phyloP scores from a whole-genome alignment of 2,888 invertebrate genomes.

The Eupithecia centaureata region DNA sequence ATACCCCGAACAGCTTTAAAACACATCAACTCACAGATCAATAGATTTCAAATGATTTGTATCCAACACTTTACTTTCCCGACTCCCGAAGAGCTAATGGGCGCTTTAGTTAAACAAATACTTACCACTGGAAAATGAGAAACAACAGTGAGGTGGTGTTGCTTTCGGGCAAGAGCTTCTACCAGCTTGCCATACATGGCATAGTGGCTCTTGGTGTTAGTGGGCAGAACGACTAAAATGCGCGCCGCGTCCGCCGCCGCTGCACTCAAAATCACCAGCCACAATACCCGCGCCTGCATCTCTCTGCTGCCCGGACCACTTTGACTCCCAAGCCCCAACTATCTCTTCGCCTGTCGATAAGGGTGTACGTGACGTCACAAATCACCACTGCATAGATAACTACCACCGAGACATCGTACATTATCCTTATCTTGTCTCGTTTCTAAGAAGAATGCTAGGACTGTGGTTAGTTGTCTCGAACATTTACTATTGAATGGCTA shows the following conservation, averaged over 20 bases:
- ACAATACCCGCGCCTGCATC: constrained; percentile 68
- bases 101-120: constrained; percentile 37
- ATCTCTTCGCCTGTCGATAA: constrained; percentile 51
- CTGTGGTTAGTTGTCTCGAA: constrained; percentile 22
- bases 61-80: background rate
- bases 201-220: constrained; percentile 81
- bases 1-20: background rate
- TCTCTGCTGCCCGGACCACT: constrained; percentile 64
- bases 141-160: constrained; percentile 77
- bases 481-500: constrained; percentile 27
- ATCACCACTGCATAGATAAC: constrained; percentile 29
- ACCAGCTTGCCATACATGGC: constrained; percentile 80
- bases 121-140: constrained; percentile 79
- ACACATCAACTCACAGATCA: background rate
- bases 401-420: constrained; percentile 34
- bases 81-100: background rate
- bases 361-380: constrained; percentile 51
- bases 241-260: constrained; percentile 66
- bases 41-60: background rate
- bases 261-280: constrained; percentile 54
- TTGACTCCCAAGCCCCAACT: constrained; percentile 53
- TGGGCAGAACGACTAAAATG: constrained; percentile 77
- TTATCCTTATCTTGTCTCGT: constrained; percentile 26
- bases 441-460: constrained; percentile 26
- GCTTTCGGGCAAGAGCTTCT: constrained; percentile 69